Conservation (phyloP, 2,797 vertebrate genomes). For the Gastrophryne carolinensis region DNA sequence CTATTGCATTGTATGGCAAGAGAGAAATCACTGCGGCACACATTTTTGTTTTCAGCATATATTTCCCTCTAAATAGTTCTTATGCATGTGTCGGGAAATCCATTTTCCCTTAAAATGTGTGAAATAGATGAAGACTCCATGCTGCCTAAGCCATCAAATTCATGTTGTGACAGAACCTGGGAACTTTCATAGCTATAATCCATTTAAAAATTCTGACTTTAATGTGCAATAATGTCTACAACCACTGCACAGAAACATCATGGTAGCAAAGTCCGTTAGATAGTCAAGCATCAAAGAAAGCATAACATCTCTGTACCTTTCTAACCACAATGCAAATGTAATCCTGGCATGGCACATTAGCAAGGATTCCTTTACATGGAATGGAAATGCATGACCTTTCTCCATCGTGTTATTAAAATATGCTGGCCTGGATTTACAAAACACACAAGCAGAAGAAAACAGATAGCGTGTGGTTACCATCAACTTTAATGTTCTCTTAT, state of each 20-base stretch:
- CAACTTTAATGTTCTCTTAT: too few relatives aligned
- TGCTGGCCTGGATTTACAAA: neutral
- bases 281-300: slow-evolving; percentile 47
- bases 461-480: too few relatives aligned
- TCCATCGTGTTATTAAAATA: slow-evolving; percentile 6
- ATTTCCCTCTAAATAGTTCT: slow-evolving; percentile 45
- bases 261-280: slow-evolving; percentile 46
- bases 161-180: slow-evolving; percentile 49
- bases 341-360: slow-evolving; percentile 45
- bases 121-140: slow-evolving; percentile 49
- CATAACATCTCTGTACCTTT: slow-evolving; percentile 37
- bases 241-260: slow-evolving; percentile 38
- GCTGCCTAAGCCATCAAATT: slow-evolving; percentile 51
- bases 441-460: neutral
- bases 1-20: slow-evolving; percentile 18
- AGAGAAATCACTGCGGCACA: slow-evolving; percentile 30
- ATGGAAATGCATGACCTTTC: slow-evolving; percentile 28
- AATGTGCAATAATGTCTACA: slow-evolving; percentile 46
- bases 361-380: slow-evolving; percentile 34
- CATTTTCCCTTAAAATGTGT: slow-evolving; percentile 50
- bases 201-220: slow-evolving; percentile 51
- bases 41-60: slow-evolving; percentile 46
- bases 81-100: slow-evolving; percentile 44
- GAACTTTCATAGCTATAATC: slow-evolving; percentile 50
- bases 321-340: slow-evolving; percentile 44